Evolutionary conservation across 2,888 invertebrate genomes (phyloP).

Genomic region (Nomada fabriciana): DNA sequence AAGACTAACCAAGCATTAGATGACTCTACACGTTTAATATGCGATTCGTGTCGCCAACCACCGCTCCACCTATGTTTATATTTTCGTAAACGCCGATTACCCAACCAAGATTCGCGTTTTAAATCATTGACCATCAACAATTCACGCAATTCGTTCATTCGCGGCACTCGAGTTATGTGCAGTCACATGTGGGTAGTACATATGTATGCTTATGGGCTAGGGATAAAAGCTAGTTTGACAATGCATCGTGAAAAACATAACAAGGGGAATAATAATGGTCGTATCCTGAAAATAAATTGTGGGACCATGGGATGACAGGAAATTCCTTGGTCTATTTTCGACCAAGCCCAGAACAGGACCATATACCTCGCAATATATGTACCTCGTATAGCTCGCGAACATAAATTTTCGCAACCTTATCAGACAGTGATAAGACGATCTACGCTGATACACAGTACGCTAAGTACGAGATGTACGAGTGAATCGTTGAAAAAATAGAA

Average conservation of each 20-base stretch:
- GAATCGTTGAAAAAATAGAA: background rate
- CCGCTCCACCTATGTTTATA: conserved; percentile 23
- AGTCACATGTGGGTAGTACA: background rate
- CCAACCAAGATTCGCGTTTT: background rate
- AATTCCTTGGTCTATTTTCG: no score
- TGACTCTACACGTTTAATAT: background rate
- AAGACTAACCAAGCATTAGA: background rate
- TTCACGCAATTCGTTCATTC: background rate
- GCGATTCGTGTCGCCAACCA: background rate
- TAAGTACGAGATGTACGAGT: conserved; percentile 1
- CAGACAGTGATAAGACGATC: conserved; percentile 27
- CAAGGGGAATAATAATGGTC: no score
- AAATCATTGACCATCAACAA: background rate
- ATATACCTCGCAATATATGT: no score
- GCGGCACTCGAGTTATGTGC: background rate
- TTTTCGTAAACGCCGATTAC: conserved; percentile 13
- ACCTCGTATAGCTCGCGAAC: background rate
- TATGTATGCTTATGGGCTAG: background rate
- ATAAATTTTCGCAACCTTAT: conserved; percentile 29
- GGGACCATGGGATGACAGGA: no score
- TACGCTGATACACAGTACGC: conserved; percentile 20
- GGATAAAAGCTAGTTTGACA: no score
- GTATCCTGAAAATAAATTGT: no score
- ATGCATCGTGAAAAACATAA: no score
- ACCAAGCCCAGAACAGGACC: no score